phyloP scores from a whole-genome alignment of 1,140 invertebrate genomes.

The Sinella curviseta region DNA sequence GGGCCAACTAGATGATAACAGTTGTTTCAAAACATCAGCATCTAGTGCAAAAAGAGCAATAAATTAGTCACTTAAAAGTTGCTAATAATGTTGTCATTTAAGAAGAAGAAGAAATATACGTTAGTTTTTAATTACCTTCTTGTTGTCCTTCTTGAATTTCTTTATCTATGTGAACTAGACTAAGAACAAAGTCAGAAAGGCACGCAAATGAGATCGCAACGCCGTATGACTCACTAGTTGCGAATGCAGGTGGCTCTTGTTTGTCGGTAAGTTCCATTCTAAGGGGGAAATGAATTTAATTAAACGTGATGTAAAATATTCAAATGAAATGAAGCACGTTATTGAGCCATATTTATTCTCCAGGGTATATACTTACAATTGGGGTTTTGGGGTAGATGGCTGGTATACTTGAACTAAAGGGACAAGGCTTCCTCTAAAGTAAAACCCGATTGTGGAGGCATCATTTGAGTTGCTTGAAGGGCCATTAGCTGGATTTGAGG shows the following conservation, averaged over 20 bases:
- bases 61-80: no score
- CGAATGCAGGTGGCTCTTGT: slow-evolving; percentile 46
- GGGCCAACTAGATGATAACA: slow-evolving; percentile 94
- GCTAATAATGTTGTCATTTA: neutral
- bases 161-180: slow-evolving; percentile 44
- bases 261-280: slow-evolving; percentile 50
- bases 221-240: slow-evolving; percentile 47
- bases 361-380: slow-evolving; percentile 69
- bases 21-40: slow-evolving; percentile 57
- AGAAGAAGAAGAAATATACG: neutral
- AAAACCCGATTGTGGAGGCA: slow-evolving; percentile 86
- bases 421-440: slow-evolving; percentile 86
- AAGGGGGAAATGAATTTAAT: slow-evolving; percentile 3
- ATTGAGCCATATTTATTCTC: neutral
- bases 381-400: slow-evolving; percentile 78
- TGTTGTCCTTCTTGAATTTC: slow-evolving; percentile 39
- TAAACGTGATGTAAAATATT: neutral
- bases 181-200: slow-evolving; percentile 49
- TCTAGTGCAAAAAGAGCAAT: slow-evolving; percentile 30
- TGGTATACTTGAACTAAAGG: slow-evolving; percentile 82
- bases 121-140: slow-evolving; percentile 28
- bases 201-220: slow-evolving; percentile 49
- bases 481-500: slow-evolving; percentile 3
- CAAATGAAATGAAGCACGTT: neutral
- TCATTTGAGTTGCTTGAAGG: slow-evolving; percentile 63